These are phyloP conservation scores for Salvator merianae DNA, from an alignment of 2,113 vertebrate species.

Conservation along the genomic window DNA sequence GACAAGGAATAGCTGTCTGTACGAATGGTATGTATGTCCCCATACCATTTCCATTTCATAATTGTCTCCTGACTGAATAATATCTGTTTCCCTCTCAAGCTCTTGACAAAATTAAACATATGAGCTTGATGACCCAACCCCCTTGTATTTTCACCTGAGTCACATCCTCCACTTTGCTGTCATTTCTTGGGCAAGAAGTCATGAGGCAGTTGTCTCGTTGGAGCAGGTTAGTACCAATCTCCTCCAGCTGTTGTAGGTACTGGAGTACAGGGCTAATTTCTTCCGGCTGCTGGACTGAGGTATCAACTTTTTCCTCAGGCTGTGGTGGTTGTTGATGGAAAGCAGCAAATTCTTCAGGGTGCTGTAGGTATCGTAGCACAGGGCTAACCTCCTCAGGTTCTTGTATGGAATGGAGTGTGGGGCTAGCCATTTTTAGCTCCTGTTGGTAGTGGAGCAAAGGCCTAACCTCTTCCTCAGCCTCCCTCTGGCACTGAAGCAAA, in stretches of 20 bases:
- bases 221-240: conserved; percentile 25
- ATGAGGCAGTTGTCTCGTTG: neutral
- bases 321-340: conserved; percentile 4
- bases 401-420: neutral
- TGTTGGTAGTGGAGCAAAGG: neutral
- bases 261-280: conserved; percentile 30
- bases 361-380: conserved; percentile 27
- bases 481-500: conserved; percentile 9
- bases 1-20: neutral
- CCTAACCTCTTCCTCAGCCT: neutral
- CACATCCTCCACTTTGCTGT: conserved; percentile 15
- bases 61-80: neutral
- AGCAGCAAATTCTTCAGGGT: conserved; percentile 26
- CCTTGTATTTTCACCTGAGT: conserved; percentile 17
- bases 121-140: neutral
- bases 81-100: neutral
- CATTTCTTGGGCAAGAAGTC: conserved; percentile 4
- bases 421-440: neutral
- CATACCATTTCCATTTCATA: neutral
- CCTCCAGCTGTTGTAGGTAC: conserved; percentile 21
- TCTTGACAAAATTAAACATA: neutral
- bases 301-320: neutral
- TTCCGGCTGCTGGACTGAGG: conserved; percentile 1
- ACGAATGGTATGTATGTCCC: neutral
- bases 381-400: conserved; percentile 16